Evolutionary conservation across 1,140 invertebrate species (phyloP), one percentile per base, ranked within the genome.

Genomic region (Drosophila bocqueti): DNA sequence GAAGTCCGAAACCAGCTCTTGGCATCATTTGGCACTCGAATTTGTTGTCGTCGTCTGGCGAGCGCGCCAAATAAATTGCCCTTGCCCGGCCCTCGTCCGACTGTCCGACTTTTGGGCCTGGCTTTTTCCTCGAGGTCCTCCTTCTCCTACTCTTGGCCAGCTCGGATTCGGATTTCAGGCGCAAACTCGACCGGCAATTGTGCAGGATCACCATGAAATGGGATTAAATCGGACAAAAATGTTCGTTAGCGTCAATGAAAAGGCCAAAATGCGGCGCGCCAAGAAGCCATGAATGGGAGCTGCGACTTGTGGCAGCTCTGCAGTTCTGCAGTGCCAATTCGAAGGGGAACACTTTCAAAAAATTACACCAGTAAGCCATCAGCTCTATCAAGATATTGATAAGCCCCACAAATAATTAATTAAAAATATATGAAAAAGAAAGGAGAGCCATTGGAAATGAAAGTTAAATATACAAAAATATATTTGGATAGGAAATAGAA

Each of bases 161-260:
- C 31, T 63, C 8, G 31, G 34, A 15, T 18, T 38, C 16, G 34
- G 38, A 71, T 46, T 67, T 46, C 45, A 46, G 71, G 71, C 71
- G 71, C 55, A 73, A 74, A 52, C 55, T 59, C 52, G 83, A 60
- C 66, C 71, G 73, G 64, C 85, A 89, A 89, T 85, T 90, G 85
- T 90, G 85, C 86, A 89, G 86, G 86, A 90, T 91, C 85, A 90
- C 85, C 85, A 90, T 90, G 85, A 90, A 90, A 90, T 90, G 85
- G 85, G 85, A 90, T 90, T 90, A 90, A 90, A 90, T 90, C 85
- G 85, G 82, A 90, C 85, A 90, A 91, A 90, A 90, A 90, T 90
- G 85, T 90, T 90, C 85, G 85, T 90, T 90, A 90, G 85, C 85
- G 85, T 90, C 85, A 90, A 90, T 87, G 84, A 84, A 90, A 90